These are phyloP conservation scores for Ceyx cyanopectus DNA, from an alignment of 2,113 vertebrate species.

Conservation along the genomic window DNA sequence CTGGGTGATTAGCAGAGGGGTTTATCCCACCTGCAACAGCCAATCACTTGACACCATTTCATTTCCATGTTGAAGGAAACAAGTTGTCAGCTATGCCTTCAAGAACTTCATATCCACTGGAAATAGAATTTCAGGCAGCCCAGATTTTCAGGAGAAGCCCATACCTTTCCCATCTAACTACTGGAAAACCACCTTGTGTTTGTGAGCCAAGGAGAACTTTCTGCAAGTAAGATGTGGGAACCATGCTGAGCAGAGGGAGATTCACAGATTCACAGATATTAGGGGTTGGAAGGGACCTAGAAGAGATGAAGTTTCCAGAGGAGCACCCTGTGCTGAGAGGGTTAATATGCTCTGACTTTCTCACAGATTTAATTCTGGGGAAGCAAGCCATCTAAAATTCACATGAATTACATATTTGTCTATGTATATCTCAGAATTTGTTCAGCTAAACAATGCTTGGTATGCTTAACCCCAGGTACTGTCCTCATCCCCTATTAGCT, in stretches of 20 bases:
- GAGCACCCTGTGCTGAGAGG: not conserved
- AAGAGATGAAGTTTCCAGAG: not conserved
- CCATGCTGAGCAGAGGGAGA: rapidly evolving
- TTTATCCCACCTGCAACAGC: not conserved
- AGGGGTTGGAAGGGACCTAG: too few species aligned
- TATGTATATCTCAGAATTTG: slow-evolving; percentile 26
- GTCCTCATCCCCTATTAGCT: not conserved
- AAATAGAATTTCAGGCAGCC: not conserved
- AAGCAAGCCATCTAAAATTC: slow-evolving; percentile 31
- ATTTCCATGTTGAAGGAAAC: not conserved
- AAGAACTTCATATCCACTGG: not conserved
- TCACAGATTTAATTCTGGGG: not conserved
- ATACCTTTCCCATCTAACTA: not conserved
- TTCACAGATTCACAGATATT: too few species aligned
- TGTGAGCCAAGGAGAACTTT: not conserved
- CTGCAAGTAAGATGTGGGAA: not conserved
- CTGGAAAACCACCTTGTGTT: not conserved
- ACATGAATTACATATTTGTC: not conserved
- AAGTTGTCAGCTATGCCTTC: not conserved
- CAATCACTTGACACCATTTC: not conserved
- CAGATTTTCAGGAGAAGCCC: not conserved
- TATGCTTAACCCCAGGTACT: not conserved
- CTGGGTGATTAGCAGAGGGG: not conserved
- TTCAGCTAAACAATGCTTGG: slow-evolving; percentile 19
- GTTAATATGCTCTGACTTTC: not conserved